Base-by-base conservation (phyloP, 2,797 vertebrate genomes). In the Caiman crocodilus region DNA sequence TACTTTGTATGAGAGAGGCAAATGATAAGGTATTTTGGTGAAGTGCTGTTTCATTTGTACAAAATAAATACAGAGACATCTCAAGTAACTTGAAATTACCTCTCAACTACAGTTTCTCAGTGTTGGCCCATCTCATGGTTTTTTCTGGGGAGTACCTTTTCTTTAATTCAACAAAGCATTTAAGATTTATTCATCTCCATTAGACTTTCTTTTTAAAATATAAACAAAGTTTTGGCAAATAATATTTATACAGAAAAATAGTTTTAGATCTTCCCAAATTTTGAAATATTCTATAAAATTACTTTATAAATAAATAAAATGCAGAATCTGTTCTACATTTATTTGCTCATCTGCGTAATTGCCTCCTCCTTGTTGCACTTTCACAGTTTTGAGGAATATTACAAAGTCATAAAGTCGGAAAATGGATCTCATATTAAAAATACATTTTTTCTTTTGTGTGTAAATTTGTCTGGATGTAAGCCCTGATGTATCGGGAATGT, bases 231-330 rank as follows among this genome's bases (percentile, higher is more conserved):
- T 98, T 98, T 98, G 98, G 98, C 98, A 98, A 98, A 98, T 98
- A 98, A 98, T 98, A 98, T 98, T 98, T 98, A 98, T 98, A 98
- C 97, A 98, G 97, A 98, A 98, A 98, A 98, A 98, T 98, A 98
- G 98, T 98, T 98, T 98, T 97, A 98, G 97, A 97, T 97, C 96
- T 97, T 98, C 96, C 98, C 98, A 98, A 98, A 98, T 98, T 97
- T 97, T 96, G 97, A 98, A 98, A 97, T 97, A 98, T 96, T 98
- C 98, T 98, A 98, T 97, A 98, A 98, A 98, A 98, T 98, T 98
- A 98, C 97, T 98, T 98, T 98, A 97, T 98, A 98, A 98, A 98
- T 98, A 98, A 98, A 98, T 98, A 98, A 98, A 98, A 98, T 97
- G 96, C 96, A 98, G 98, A 98, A 98, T 98, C 97, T 98, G 98